Evolutionary conservation across 2,888 invertebrate species (phyloP), one percentile per base, ranked within the genome.

Genomic region (Acleris emargana): DNA sequence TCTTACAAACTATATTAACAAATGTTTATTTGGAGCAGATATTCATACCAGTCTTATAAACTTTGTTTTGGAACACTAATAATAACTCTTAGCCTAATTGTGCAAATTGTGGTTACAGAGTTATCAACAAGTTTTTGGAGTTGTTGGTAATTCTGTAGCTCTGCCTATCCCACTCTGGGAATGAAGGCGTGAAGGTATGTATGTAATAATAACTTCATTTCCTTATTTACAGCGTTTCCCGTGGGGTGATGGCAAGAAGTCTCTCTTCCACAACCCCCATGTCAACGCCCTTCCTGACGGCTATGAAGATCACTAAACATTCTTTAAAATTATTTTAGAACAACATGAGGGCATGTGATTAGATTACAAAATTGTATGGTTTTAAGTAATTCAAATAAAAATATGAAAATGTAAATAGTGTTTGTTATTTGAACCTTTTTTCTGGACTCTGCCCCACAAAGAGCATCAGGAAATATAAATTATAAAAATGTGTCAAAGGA

Each of bases 181-280:
- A n/a, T n/a, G n/a, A n/a, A n/a, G n/a, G n/a, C n/a, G n/a, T n/a
- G n/a, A n/a, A n/a, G n/a, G n/a, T n/a, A n/a, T n/a, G n/a, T n/a
- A n/a, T n/a, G n/a, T n/a, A n/a, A 60, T 43, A 51, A 42, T 52
- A 18, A 63, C 28, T 25, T 43, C 64, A 58, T 55, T 63, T 32
- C 32, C 9, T 32, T 60, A 69, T 69, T 93, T 93, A 49, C 91
- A 96, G 95, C 94, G 96, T 72, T 98, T 97, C 93, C 98, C 98
- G 62, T 98, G 98, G 98, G 97, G 98, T 74, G 98, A 98, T 80
- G 98, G 98, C 70, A 95, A 96, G 86, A 95, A 96, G 82, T 93
- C 95, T 7, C 91, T 98, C 68, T 97, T 98, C 94, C 98, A 98
- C 93, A 98, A 98, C 88, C 95, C 96, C 60, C 94, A 95, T 73